Percentiles rank a stretch among this genome's conserved stretches.
These are phyloP conservation scores for Sardina pilchardus DNA, from an alignment of 2,113 vertebrate species.

Conservation along the genomic window DNA sequence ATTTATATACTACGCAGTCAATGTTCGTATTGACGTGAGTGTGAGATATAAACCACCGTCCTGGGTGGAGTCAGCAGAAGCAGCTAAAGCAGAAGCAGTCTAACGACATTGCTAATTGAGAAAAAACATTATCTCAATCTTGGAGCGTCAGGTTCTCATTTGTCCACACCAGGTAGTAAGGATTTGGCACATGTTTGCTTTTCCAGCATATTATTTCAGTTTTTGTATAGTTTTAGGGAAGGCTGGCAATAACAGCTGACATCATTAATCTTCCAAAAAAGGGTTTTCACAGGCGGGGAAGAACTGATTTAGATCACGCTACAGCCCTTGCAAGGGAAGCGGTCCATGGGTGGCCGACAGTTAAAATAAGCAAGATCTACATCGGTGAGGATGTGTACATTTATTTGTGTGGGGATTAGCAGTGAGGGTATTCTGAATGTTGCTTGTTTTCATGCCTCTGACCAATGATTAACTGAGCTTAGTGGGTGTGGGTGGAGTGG, in stretches of 20 bases:
- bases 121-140: not conserved
- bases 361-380: constrained; percentile 1
- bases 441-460: constrained; percentile 4
- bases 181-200: not conserved
- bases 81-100: not conserved
- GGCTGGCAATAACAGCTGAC: not conserved
- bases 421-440: not conserved
- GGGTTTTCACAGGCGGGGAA: not conserved
- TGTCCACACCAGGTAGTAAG: not conserved
- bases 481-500: not conserved
- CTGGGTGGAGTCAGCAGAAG: not conserved
- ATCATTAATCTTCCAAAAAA: constrained; percentile 3
- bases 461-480: constrained; percentile 24
- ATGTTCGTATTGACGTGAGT: not conserved
- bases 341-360: not conserved
- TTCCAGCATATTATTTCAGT: not conserved
- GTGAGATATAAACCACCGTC: not conserved
- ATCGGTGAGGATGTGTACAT: constrained; percentile 4
- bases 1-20: not conserved
- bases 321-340: not conserved
- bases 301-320: not conserved
- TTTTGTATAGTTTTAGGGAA: not conserved
- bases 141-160: not conserved
- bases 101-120: not conserved
- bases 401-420: constrained; percentile 16